Evolutionary conservation across 2,888 invertebrate species (phyloP).

Genomic region (Callyntrura guangdongensis): DNA sequence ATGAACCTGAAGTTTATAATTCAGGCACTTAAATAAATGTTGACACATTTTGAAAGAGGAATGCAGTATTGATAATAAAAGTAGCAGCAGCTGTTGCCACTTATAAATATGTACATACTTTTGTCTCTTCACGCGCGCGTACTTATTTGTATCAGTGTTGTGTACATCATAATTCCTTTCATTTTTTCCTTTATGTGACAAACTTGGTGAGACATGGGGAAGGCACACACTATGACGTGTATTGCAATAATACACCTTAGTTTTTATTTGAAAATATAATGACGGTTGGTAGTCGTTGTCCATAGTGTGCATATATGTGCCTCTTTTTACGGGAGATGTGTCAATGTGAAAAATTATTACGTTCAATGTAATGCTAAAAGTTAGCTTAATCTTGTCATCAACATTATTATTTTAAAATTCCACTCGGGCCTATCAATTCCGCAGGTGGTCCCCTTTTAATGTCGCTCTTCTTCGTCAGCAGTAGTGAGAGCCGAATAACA

Average conservation of each 20-base stretch:
- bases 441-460: slow-evolving; percentile 76
- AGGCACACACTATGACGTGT: neutral
- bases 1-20: slow-evolving; percentile 11
- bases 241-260: slow-evolving; percentile 29
- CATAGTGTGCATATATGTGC: slow-evolving; percentile 5
- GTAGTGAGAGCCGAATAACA: neutral
- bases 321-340: slow-evolving; percentile 35
- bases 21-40: slow-evolving; percentile 13
- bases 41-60: slow-evolving; percentile 33
- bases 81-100: neutral
- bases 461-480: slow-evolving; percentile 58
- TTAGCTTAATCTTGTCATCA: slow-evolving; percentile 73
- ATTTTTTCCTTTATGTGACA: slow-evolving; percentile 53
- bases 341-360: slow-evolving; percentile 58
- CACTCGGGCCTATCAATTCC: slow-evolving; percentile 43
- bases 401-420: slow-evolving; percentile 64
- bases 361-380: slow-evolving; percentile 37
- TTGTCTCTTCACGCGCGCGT: slow-evolving; percentile 38
- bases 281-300: slow-evolving; percentile 43
- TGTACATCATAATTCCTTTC: slow-evolving; percentile 42
- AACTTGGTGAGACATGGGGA: slow-evolving; percentile 64
- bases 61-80: slow-evolving; percentile 9
- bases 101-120: slow-evolving; percentile 29
- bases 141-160: slow-evolving; percentile 58
- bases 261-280: neutral